Evolutionary conservation across 2,797 vertebrate genomes (phyloP), one percentile per base, ranked within the genome.

Genomic region (Taeniopygia guttata): DNA sequence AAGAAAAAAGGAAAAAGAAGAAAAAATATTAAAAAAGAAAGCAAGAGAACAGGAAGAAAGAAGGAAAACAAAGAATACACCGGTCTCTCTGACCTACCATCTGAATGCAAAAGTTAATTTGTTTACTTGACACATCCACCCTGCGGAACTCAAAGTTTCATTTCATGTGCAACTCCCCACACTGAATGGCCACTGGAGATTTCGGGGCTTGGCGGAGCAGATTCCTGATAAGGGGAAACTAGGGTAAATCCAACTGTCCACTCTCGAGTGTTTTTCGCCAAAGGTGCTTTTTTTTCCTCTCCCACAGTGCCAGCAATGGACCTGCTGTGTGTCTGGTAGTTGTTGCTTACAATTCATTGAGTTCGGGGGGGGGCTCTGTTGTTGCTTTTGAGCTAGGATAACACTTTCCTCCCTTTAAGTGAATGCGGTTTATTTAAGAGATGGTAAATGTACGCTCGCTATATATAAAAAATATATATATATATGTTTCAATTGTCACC

Each of bases 351-450:
- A 96, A 96, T 97, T 93, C 54, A 85, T 93, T 87, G 93, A 95
- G 92, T 96, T 96, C 59, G 88, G 45, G 38, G 68, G 64, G 67
- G 67, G 77, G 30, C 43, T 86, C 40, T 79, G 74, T 82, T 76
- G 81, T 91, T 97, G 94, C 95, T 95, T 96, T 94, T 95, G 91
- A 97, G 95, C 78, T 96, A 95, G 90, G 93, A 36, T 92, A 93
- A 92, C 82, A 73, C 59, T 93, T 93, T 81, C 85, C 87, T 94
- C 77, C 78, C 93, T 72, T 64, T 91, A 92, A 95, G 90, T 96
- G 96, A 98, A 97, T 73, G 96, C 94, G 90, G 84, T 96, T 98
- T 96, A 97, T 97, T 97, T 97, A 97, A 97, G 97, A 95, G 94
- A 94, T 94, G 96, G 95, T 97, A 96, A 95, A 96, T 97, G 96